phyloP scores from a whole-genome alignment of 2,888 invertebrate species.

The Nemapogon koenigi region DNA sequence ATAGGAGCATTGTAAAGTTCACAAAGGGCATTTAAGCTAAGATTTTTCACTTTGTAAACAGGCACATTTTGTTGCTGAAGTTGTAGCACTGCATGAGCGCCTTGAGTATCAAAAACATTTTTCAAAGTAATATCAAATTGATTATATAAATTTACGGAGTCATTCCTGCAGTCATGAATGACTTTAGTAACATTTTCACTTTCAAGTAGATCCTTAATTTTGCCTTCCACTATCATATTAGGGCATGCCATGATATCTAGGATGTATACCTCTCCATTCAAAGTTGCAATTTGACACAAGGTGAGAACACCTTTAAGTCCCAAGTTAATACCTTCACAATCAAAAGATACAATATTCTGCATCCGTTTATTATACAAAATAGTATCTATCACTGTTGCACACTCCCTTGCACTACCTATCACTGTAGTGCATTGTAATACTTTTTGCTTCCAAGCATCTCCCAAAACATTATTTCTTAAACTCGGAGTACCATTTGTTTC shows the following conservation, averaged over 20 bases:
- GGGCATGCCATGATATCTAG: slow-evolving; percentile 89
- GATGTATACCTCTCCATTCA: slow-evolving; percentile 82
- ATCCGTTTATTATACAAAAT: slow-evolving; percentile 66
- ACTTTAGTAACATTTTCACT: slow-evolving; percentile 84
- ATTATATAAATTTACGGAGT: slow-evolving; percentile 84
- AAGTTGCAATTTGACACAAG: slow-evolving; percentile 83
- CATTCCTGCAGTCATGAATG: slow-evolving; percentile 92
- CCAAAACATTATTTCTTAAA: slow-evolving; percentile 52
- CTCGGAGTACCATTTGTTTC: slow-evolving; percentile 49
- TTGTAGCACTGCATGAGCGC: slow-evolving; percentile 90
- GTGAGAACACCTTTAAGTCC: slow-evolving; percentile 89
- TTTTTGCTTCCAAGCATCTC: slow-evolving; percentile 83
- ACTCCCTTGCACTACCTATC: slow-evolving; percentile 80
- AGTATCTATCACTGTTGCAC: slow-evolving; percentile 76
- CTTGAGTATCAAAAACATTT: slow-evolving; percentile 92
- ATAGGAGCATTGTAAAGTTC: slow-evolving; percentile 86
- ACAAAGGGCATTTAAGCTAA: slow-evolving; percentile 90
- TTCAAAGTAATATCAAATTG: slow-evolving; percentile 85
- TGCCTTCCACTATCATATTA: slow-evolving; percentile 77
- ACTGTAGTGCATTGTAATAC: slow-evolving; percentile 83
- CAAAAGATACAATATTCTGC: slow-evolving; percentile 79
- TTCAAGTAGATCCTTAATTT: slow-evolving; percentile 81
- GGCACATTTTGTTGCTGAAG: slow-evolving; percentile 89
- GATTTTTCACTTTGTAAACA: slow-evolving; percentile 93
- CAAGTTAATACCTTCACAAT: slow-evolving; percentile 92